Evolutionary conservation across 2,797 vertebrate species (phyloP), one percentile per base, ranked within the genome.

Genomic region (Tapera naevia): DNA sequence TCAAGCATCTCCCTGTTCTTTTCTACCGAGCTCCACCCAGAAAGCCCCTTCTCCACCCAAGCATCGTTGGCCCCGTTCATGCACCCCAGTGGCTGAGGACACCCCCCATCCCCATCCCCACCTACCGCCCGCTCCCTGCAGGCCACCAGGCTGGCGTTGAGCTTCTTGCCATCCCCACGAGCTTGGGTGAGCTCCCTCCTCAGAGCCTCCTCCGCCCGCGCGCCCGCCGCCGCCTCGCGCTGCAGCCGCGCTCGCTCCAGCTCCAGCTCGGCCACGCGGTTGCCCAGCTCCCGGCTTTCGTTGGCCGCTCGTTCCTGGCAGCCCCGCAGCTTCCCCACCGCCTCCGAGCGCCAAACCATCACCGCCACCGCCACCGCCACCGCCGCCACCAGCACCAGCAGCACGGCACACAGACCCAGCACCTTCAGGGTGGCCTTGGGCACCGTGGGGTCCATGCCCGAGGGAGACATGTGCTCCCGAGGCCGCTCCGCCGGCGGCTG

Each of bases 361-460:
- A 96, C 84, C 0, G 95, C 93, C 93, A 64, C 95, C 2, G 95
- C 14, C 6, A 39, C 92, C 0, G 95, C 95, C 93, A 95, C 95
- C 8, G 93, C 87, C 0, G 93, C 93, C 95, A 95, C 92, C 93
- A 94, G 85, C 92, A 92, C 17, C 92, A 94, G 70, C 89, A 94
- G 91, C 43, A 5, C 53, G n/a, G 39, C 78, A 30, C 89, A 58
- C 46, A 94, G 43, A 3, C 43, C 91, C 95, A 96, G 80, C 73
- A 70, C 95, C 84, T 89, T 93, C 80, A 96, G 70, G 0, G 95
- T 96, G 89, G 95, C 93, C 11, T 51, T 83, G 80, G 91, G 91
- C 43, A 95, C 95, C 0, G 60, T 28, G 5, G 95, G 95, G 69
- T 95, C 93, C 95, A 96, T 95, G 69, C n/a, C 4, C 2, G 22